Evolutionary conservation across 2,888 invertebrate species (phyloP).

Genomic region (Ectemnius cavifrons): DNA sequence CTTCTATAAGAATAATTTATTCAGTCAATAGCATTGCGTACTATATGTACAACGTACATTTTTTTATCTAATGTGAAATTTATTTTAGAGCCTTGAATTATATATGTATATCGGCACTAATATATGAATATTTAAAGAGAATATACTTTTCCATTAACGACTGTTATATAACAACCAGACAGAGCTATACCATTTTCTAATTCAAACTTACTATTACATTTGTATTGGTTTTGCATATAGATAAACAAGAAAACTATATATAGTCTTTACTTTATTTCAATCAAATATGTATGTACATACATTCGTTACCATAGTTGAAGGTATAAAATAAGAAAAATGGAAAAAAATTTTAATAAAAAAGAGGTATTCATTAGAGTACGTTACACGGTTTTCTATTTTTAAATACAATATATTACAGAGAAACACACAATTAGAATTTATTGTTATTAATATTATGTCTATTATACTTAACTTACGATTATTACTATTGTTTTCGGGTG

Average conservation of each 20-base stretch:
- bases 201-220: no score
- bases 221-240: no score
- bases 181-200: no score
- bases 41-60: no score
- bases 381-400: conserved; percentile 73
- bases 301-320: conserved; percentile 5
- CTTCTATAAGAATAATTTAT: neutral
- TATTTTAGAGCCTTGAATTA: no score
- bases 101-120: no score
- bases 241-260: no score
- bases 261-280: no score
- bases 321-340: conserved; percentile 54
- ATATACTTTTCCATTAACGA: no score
- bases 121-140: no score
- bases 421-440: conserved; percentile 77
- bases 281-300: neutral
- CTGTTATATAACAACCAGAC: no score
- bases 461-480: conserved; percentile 69
- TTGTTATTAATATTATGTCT: conserved; percentile 76
- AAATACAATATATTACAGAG: conserved; percentile 78
- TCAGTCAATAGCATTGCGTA: neutral
- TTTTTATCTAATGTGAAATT: no score
- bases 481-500: conserved; percentile 63
- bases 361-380: conserved; percentile 61
- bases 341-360: conserved; percentile 62